Percentiles rank a stretch among this genome's conserved stretches.
phyloP scores from a whole-genome alignment of 2,113 vertebrate species.

The Cynopterus brachyotis region DNA sequence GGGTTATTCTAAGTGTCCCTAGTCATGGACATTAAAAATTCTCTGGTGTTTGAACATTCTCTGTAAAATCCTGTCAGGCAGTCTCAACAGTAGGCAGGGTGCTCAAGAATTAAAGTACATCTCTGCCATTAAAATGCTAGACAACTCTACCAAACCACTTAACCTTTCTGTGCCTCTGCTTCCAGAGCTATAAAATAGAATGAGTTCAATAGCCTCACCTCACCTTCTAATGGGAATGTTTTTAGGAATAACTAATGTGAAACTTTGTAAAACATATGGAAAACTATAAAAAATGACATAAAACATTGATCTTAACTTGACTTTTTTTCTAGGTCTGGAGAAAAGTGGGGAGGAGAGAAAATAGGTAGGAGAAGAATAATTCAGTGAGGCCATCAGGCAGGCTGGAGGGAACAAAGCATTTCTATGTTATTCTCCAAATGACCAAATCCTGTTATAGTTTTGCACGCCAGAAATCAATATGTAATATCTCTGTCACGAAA shows the following conservation, averaged over 20 bases:
- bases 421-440: neutral
- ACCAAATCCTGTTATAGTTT: neutral
- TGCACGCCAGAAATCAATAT: neutral
- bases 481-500: neutral
- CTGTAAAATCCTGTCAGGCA: neutral
- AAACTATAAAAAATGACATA: neutral
- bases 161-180: neutral
- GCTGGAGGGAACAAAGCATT: too few species aligned
- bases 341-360: neutral
- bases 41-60: neutral
- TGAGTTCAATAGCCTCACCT: neutral
- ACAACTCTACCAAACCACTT: slow-evolving; percentile 4
- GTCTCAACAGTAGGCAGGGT: too few species aligned
- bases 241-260: slow-evolving; percentile 1
- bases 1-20: neutral
- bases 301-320: neutral
- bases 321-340: neutral
- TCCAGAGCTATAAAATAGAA: neutral
- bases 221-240: neutral
- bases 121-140: neutral
- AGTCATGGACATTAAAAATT: neutral
- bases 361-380: neutral
- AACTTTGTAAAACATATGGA: neutral
- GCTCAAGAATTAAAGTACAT: neutral
- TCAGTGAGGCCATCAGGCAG: neutral